A percentile compares a stretch with the other conserved stretches of the same genome.
Conservation (phyloP, 2,888 invertebrate species). For the Rapana venosa region DNA sequence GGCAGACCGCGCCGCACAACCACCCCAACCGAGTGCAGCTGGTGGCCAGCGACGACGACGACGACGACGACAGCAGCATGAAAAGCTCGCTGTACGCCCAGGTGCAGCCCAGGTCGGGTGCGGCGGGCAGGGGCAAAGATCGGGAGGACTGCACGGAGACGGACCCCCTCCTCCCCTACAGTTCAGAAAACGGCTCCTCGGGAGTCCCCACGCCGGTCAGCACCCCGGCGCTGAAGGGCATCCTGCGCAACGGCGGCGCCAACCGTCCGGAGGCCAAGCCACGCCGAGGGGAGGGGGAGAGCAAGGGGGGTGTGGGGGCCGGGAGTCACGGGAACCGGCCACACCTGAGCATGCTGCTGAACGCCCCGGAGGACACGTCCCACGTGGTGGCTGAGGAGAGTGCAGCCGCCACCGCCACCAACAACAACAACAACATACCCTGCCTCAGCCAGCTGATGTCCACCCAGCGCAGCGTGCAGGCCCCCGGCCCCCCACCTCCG, state of each 20-base stretch:
- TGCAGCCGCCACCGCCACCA: too few species aligned
- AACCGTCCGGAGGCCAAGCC: not conserved
- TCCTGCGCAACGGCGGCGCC: constrained; percentile 9
- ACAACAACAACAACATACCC: not conserved
- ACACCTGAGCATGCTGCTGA: constrained; percentile 51
- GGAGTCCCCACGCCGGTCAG: constrained; percentile 8
- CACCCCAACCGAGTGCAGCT: constrained; percentile 31
- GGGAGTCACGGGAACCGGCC: constrained; percentile 35
- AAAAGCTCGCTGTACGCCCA: not conserved
- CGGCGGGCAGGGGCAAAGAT: not conserved
- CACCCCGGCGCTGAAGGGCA: constrained; percentile 18
- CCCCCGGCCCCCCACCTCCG: not conserved
- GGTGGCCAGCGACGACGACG: not conserved
- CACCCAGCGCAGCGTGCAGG: not conserved
- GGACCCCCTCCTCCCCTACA: constrained; percentile 31
- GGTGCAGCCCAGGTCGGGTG: not conserved
- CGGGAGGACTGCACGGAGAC: constrained; percentile 31
- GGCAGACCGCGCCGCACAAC: not conserved
- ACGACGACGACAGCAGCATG: not conserved
- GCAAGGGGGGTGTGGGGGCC: not conserved
- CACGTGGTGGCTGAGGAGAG: not conserved
- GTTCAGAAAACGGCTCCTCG: not conserved
- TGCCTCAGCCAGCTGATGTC: constrained; percentile 33
- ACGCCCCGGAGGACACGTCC: not conserved
- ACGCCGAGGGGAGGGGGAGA: not conserved